Base-by-base conservation (phyloP, 2,797 vertebrate species). In the Falco novaeseelandiae region DNA sequence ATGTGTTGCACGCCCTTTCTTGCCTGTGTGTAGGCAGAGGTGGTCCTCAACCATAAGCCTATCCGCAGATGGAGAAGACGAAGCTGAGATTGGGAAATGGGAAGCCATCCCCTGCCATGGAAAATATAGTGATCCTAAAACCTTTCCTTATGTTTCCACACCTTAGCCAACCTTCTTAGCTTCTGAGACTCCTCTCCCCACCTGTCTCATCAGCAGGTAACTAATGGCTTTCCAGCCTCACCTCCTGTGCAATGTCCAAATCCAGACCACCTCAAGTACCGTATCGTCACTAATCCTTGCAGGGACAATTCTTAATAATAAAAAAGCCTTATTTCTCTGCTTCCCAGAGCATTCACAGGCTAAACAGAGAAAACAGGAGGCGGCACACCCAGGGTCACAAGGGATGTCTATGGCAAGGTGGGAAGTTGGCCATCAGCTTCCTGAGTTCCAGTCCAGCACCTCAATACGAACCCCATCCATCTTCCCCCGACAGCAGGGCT, bases 321-420 rank as follows among this genome's bases (percentile, higher is more conserved):
- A 40, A 82, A 88, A 74, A 29, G 9, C 57, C 23, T 77, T 40
- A 25, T 46, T 84, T 80, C n/a, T 58, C 22, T 17, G 63, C 16
- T 67, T 6, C 46, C 17, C 52, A 30, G 61, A 59, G 26, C 0
- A 0, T 48, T 77, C 30, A 46, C 20, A 82, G 22, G 20, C 13
- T 46, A 87, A 66, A 52, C 0, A 74, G 3, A 61, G 29, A 70
- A 84, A 73, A 71, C 1, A 90, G 18, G 38, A 93, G 49, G 29
- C 3, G 27, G 70, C 44, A 70, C 22, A n/a, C 7, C n/a, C 44
- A 46, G 14, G 14, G 32, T 83, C 57, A 69, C 20, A 65, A 61
- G 42, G 55, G 17, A 48, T 5, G 11, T 21, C 55, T 23, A 6
- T 0, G 13, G 46, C 49, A 83, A 73, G 38, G 38, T 4, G 5